Evolutionary conservation across 2,797 vertebrate species (phyloP).

Genomic region (Sebastes dallii): DNA sequence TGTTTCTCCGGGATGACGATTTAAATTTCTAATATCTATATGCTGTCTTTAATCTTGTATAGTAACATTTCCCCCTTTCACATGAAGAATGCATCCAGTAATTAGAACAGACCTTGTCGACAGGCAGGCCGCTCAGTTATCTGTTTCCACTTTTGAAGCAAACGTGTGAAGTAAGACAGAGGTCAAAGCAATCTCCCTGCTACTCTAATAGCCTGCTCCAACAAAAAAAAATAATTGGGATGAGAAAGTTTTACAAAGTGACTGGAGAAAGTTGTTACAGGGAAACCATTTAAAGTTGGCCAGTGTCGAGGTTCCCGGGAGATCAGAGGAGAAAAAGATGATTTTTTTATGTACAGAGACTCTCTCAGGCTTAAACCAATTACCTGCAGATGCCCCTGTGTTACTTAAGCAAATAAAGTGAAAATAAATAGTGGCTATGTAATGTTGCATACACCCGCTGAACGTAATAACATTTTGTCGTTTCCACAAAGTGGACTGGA

Average conservation of each 20-base stretch:
- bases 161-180: constrained; percentile 62
- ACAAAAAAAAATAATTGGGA: constrained; percentile 21
- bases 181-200: constrained; percentile 75
- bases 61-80: constrained; percentile 50
- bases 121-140: constrained; percentile 49
- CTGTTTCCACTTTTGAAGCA: constrained; percentile 69
- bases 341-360: constrained; percentile 82
- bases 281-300: constrained; percentile 72
- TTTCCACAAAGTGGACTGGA: constrained; percentile 85
- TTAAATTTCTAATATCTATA: constrained; percentile 58
- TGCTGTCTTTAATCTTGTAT: constrained; percentile 69
- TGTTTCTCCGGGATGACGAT: constrained; percentile 45
- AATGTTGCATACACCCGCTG: constrained; percentile 82
- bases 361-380: constrained; percentile 83
- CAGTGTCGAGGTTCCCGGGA: constrained; percentile 62
- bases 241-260: constrained; percentile 72
- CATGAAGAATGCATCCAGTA: constrained; percentile 64
- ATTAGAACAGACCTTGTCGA: constrained; percentile 71
- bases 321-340: constrained; percentile 76
- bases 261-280: constrained; percentile 54
- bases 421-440: constrained; percentile 84
- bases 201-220: constrained; percentile 51
- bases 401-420: constrained; percentile 83
- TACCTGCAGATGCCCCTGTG: constrained; percentile 79
- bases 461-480: constrained; percentile 85